Evolutionary conservation across 2,888 invertebrate genomes (phyloP).

Genomic region (Slavum lentiscoides): DNA sequence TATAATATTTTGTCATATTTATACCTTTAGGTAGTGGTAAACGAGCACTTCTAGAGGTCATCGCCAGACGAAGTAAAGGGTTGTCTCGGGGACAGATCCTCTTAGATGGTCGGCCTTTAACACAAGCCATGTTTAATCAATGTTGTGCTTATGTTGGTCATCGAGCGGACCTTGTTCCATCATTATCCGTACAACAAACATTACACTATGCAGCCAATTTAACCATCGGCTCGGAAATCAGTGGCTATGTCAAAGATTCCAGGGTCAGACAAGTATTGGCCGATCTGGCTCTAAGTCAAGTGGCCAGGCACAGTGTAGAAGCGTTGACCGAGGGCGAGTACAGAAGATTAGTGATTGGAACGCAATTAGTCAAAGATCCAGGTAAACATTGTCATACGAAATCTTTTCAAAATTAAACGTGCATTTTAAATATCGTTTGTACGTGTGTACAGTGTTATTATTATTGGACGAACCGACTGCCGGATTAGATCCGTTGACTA

Average conservation of each 20-base stretch:
- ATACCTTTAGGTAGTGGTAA: conserved; percentile 81
- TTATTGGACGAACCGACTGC: conserved; percentile 92
- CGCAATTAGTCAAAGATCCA: conserved; percentile 91
- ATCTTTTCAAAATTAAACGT: not conserved
- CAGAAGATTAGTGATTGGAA: conserved; percentile 84
- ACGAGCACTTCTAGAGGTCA: conserved; percentile 89
- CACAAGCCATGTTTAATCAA: conserved; percentile 78
- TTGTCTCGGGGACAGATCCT: conserved; percentile 86
- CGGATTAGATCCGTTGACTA: conserved; percentile 91
- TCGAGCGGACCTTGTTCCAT: conserved; percentile 80
- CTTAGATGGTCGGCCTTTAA: conserved; percentile 83
- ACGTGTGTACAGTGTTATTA: conserved; percentile 69
- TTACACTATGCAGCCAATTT: conserved; percentile 73
- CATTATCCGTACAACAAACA: conserved; percentile 86
- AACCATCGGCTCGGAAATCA: conserved; percentile 67
- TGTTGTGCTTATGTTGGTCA: conserved; percentile 88
- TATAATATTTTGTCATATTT: not conserved
- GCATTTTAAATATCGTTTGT: not conserved
- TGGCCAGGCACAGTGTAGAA: conserved; percentile 78
- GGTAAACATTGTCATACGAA: conserved; percentile 63
- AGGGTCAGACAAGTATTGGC: conserved; percentile 91
- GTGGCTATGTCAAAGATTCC: conserved; percentile 66
- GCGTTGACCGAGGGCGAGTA: conserved; percentile 87
- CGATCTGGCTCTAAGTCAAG: conserved; percentile 87
- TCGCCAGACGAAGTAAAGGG: conserved; percentile 78